phyloP scores from a whole-genome alignment of 2,888 invertebrate genomes.

The Onthophagus sagittarius region DNA sequence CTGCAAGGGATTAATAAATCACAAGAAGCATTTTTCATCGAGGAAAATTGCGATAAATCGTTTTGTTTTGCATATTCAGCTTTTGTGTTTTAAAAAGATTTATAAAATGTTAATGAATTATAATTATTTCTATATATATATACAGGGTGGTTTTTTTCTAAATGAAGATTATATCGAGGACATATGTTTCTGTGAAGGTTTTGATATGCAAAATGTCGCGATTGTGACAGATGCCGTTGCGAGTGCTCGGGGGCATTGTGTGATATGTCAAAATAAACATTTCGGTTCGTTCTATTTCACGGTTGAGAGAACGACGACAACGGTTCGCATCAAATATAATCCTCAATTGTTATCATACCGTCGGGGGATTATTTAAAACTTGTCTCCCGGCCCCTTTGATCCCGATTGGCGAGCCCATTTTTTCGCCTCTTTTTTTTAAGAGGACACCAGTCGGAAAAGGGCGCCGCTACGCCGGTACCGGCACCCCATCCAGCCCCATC shows the following conservation, averaged over 20 bases:
- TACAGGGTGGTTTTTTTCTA: background rate
- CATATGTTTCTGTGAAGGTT: background rate
- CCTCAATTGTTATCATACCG: slow-evolving; percentile 6
- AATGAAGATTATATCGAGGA: background rate
- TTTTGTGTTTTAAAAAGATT: background rate
- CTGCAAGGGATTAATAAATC: background rate
- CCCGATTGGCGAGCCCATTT: background rate
- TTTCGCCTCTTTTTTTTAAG: background rate
- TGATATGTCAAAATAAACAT: slow-evolving; percentile 11
- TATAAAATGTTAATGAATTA: background rate
- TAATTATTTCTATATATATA: background rate
- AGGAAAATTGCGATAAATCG: background rate
- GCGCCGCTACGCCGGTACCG: background rate
- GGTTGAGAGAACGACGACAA: slow-evolving; percentile 1
- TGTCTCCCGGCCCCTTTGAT: slow-evolving; percentile 4
- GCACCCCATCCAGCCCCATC: background rate
- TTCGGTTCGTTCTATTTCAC: slow-evolving; percentile 8
- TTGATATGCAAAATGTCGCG: slow-evolving; percentile 9
- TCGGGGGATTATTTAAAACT: slow-evolving; percentile 11
- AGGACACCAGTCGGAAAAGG: background rate
- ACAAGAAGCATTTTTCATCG: background rate
- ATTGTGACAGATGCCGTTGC: slow-evolving; percentile 8
- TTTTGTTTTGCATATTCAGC: background rate
- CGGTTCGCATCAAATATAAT: slow-evolving; percentile 7
- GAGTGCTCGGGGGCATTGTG: slow-evolving; percentile 3